Conservation (phyloP, 2,113 vertebrate species). For the Syngnathus typhle region DNA sequence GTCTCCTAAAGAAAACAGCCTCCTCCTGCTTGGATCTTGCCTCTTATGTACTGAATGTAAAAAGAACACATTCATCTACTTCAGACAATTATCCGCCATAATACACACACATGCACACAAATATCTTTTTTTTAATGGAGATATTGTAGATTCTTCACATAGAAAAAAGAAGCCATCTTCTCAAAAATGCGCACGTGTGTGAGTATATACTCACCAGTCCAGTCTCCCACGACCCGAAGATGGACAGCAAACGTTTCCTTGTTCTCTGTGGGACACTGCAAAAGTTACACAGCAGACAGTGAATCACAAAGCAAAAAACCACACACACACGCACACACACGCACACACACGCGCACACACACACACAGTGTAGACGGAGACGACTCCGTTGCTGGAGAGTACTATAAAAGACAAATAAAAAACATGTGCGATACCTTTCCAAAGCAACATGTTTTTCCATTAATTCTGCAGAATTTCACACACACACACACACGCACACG, state of each 20-base stretch:
- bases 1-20: conserved; percentile 11
- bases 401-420: not conserved
- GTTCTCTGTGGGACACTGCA: conserved; percentile 87
- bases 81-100: too few relatives aligned
- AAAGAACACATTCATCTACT: not conserved
- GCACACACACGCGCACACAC: not conserved
- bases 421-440: conserved; percentile 11
- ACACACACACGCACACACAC: not conserved
- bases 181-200: conserved; percentile 5
- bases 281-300: conserved; percentile 54
- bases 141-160: too few relatives aligned
- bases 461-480: conserved; percentile 21
- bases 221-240: conserved; percentile 92
- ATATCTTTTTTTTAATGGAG: too few relatives aligned
- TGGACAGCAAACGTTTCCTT: conserved; percentile 92
- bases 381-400: not conserved
- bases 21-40: not conserved
- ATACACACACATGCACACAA: too few relatives aligned
- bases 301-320: conserved; percentile 25
- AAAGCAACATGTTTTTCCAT: conserved; percentile 26
- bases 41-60: not conserved
- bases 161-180: not conserved
- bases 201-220: conserved; percentile 83
- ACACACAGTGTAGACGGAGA: not conserved
- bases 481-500: conserved; percentile 17